Conservation (phyloP, 1,140 invertebrate genomes). For the Halesus radiatus region DNA sequence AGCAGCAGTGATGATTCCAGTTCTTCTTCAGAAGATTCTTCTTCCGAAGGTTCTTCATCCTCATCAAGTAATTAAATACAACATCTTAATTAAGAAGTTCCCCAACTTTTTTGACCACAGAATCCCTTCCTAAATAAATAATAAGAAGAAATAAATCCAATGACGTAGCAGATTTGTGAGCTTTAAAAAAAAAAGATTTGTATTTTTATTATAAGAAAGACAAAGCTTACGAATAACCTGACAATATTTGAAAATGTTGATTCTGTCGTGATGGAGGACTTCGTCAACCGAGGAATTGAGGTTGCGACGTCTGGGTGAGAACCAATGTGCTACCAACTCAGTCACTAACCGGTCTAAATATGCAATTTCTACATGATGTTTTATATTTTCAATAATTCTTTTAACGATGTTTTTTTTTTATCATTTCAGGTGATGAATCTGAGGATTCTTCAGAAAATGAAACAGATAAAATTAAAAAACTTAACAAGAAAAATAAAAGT, state of each 20-base stretch:
- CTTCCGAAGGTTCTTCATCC: conserved; percentile 56
- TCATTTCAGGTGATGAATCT: conserved; percentile 37
- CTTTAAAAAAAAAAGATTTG: too few species aligned
- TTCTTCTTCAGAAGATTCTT: conserved; percentile 44
- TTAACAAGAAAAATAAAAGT: conserved; percentile 1
- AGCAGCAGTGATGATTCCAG: conserved; percentile 48
- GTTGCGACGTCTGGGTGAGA: too few species aligned
- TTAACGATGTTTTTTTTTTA: not conserved
- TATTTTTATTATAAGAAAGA: too few species aligned
- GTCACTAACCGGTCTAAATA: too few species aligned
- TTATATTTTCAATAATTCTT: not conserved
- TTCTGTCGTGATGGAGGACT: too few species aligned
- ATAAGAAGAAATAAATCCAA: not conserved
- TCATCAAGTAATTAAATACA: conserved; percentile 34
- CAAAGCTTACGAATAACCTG: too few species aligned
- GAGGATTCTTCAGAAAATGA: conserved; percentile 57
- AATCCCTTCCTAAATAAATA: not conserved
- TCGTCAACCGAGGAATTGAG: too few species aligned
- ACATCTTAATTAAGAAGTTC: not conserved
- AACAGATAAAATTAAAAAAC: not conserved
- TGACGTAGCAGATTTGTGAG: not conserved
- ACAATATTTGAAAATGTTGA: too few species aligned
- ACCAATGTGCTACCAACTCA: too few species aligned
- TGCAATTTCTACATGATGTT: not conserved
- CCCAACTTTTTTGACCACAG: not conserved